phyloP scores from a whole-genome alignment of 2,113 vertebrate genomes.

The Athene cunicularia region DNA sequence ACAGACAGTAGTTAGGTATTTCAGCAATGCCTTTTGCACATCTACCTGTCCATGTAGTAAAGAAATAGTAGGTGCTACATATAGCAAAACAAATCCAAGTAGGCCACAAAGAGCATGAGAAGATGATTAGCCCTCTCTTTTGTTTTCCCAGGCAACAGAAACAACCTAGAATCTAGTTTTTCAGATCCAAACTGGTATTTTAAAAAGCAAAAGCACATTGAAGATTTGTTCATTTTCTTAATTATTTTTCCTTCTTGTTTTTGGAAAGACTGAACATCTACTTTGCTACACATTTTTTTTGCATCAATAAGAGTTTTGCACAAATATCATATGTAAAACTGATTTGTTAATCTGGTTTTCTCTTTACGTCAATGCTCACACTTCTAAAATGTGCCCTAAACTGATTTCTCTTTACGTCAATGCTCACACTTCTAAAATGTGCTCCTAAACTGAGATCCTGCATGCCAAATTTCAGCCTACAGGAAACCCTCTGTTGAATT shows the following conservation, averaged over 20 bases:
- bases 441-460: background rate
- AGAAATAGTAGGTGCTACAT: background rate
- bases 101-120: background rate
- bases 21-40: background rate
- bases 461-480: background rate
- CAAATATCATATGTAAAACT: background rate
- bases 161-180: background rate
- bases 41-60: background rate
- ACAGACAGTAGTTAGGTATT: background rate
- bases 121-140: background rate
- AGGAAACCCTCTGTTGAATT: background rate
- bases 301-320: background rate
- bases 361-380: background rate
- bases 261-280: background rate
- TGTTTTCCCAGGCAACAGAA: background rate
- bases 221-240: background rate
- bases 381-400: background rate
- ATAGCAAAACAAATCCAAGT: background rate
- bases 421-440: background rate
- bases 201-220: background rate
- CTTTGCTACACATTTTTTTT: background rate
- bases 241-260: background rate
- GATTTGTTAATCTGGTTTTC: background rate
- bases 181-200: background rate
- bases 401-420: background rate